A percentile compares a stretch with the other conserved stretches of the same genome.
Evolutionary conservation across 2,113 vertebrate species (phyloP).

Genomic region (Nesogale talazaci): DNA sequence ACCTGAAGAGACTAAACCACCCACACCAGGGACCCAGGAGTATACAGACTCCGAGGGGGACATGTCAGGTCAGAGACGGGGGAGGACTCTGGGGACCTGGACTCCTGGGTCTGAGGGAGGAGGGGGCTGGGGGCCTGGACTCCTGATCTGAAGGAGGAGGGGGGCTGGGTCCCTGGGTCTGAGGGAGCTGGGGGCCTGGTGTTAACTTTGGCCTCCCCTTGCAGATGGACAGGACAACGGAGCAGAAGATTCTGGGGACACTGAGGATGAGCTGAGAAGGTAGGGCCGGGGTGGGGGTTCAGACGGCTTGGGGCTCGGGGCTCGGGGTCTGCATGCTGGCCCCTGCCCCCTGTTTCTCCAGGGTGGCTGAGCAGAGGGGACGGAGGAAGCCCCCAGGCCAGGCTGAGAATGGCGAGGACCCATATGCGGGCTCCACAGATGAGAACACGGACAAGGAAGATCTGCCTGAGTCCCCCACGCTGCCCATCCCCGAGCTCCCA

Average conservation of each 20-base stretch:
- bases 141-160: neutral
- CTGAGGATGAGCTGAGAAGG: constrained; percentile 94
- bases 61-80: constrained; percentile 76
- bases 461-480: constrained; percentile 79
- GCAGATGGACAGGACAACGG: constrained; percentile 73
- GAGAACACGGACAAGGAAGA: constrained; percentile 93
- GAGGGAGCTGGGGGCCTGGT: neutral
- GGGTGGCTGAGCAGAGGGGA: constrained; percentile 85
- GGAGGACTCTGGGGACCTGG: no score
- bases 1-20: constrained; percentile 47
- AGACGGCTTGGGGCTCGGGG: rapidly evolving
- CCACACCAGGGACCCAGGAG: constrained; percentile 48
- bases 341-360: constrained; percentile 47
- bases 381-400: constrained; percentile 69
- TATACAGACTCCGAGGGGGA: constrained; percentile 50
- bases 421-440: constrained; percentile 91
- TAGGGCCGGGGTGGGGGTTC: constrained; percentile 62
- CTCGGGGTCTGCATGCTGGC: neutral
- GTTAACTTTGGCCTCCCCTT: neutral
- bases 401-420: constrained; percentile 84
- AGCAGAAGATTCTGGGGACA: constrained; percentile 90
- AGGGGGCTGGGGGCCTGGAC: neutral
- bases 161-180: neutral
- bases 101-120: neutral
- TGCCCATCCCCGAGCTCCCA: constrained; percentile 91